Evolutionary conservation across 92 coral and sea anemone species (phyloP).

Genomic region (Isaurus tuberculatus): DNA sequence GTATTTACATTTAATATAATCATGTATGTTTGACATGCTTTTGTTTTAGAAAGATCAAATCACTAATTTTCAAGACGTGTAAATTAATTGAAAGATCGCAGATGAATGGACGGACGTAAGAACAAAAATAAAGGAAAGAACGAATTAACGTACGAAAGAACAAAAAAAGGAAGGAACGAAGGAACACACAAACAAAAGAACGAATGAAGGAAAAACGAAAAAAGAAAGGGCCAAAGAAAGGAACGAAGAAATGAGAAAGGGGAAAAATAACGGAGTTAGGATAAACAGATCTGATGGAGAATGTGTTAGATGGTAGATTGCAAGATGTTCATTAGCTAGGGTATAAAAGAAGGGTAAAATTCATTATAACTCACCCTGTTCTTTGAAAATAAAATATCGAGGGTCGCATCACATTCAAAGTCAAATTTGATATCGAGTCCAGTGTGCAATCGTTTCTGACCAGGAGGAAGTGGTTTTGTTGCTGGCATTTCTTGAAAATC

Average conservation of each 20-base stretch:
- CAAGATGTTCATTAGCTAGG: neutral
- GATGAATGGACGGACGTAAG: neutral
- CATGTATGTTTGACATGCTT: too few species aligned
- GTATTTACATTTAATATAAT: neutral
- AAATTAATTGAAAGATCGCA: neutral
- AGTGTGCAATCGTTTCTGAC: conserved; percentile 95
- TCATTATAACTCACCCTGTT: conserved; percentile 75
- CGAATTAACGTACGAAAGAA: neutral
- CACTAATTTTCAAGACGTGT: too few species aligned
- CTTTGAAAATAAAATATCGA: conserved; percentile 91
- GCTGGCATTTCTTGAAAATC: conserved; percentile 95
- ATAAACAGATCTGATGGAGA: neutral
- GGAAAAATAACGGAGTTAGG: neutral
- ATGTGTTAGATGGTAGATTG: too few species aligned
- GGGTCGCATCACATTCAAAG: conserved; percentile 87
- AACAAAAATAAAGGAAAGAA: neutral
- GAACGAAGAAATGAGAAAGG: neutral
- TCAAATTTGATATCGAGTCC: conserved; percentile 95
- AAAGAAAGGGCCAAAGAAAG: neutral
- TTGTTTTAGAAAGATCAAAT: too few species aligned
- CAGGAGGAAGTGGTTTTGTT: conserved; percentile 91
- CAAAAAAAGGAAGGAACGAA: neutral
- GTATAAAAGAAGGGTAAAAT: neutral
- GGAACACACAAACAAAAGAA: neutral
- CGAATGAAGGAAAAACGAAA: neutral